Base-by-base conservation (phyloP, 1,140 invertebrate genomes). In the Heterodera schachtii region DNA sequence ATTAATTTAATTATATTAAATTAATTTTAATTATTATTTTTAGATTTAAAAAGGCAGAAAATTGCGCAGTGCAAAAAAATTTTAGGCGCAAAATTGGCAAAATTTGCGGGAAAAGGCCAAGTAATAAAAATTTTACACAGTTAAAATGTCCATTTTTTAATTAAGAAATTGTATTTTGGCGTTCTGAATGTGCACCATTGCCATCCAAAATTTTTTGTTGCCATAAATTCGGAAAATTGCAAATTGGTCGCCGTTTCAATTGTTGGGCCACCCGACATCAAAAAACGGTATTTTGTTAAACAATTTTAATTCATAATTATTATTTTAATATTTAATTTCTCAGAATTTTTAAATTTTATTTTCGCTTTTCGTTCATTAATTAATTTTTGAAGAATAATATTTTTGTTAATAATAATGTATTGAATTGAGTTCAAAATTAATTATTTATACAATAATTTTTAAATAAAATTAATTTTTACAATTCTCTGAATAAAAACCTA, bases 191-290 rank as follows among this genome's bases (percentile, higher is more conserved):
- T 67, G 5, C 21, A 57, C 74, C 16, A 73, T 49, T 69, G 79
- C 31, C 67, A 49, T 66, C 44, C 80, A 73, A 57, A 73, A 78
- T 52, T 81, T 52, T 73, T 75, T 78, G 70, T 57, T 76, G 76
- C 75, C 41, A 47, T 31, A 11, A n/a, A 16, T 57, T 70, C 46
- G 67, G 78, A 73, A 43, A 70, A 77, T 47, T 44, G 73, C 69
- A 75, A 69, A 75, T 64, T 85, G 57, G 16, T 19, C 57, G 57
- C 57, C 16, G 57, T 64, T 44, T 81, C 84, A 31, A 86, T 85
- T 79, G 80, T 86, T 44, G 84, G 84, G 3, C 84, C 84, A 43
- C 84, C 84, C 16, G 84, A 85, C 76, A 70, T 85, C 31, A 85
- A 78, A 73, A 78, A 82, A 57, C 80, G 84, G 84, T 85, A 66